A percentile compares a stretch with the other conserved stretches of the same genome.
phyloP scores from a whole-genome alignment of 2,888 invertebrate genomes.

The Shargacucullia verbasci region DNA sequence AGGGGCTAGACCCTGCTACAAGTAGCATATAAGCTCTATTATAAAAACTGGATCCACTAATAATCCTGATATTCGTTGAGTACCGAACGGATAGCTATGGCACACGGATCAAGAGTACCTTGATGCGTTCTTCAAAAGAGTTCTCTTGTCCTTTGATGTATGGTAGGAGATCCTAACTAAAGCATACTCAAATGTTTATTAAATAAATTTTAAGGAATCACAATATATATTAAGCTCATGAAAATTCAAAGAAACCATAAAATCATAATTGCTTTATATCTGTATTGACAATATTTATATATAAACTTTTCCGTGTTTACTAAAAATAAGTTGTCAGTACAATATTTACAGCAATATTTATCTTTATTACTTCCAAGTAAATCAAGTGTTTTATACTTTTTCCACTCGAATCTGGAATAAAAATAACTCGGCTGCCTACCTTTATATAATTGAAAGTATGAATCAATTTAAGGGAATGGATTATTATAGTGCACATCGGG shows the following conservation, averaged over 20 bases:
- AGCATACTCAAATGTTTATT: too few species aligned
- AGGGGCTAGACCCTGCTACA: too few species aligned
- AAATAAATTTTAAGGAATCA: too few species aligned
- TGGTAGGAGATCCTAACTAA: too few species aligned
- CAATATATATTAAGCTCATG: too few species aligned
- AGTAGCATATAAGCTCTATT: too few species aligned
- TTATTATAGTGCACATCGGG: conserved; percentile 18
- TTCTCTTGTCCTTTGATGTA: too few species aligned
- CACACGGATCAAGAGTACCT: too few species aligned
- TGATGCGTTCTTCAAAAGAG: too few species aligned
- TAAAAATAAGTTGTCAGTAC: conserved; percentile 22
- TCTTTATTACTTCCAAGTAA: neutral
- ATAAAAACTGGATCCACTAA: too few species aligned
- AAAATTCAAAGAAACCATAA: neutral
- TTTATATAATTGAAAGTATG: conserved; percentile 25
- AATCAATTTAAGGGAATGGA: conserved; percentile 8
- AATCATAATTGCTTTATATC: neutral
- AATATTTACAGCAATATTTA: conserved; percentile 31
- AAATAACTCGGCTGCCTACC: conserved; percentile 4
- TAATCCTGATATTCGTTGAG: too few species aligned
- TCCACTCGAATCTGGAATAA: conserved; percentile 7
- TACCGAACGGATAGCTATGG: too few species aligned
- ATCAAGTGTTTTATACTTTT: neutral
- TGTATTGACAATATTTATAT: neutral
- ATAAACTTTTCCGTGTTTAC: conserved; percentile 21